Percentiles rank a stretch among this genome's conserved stretches.
Conservation (phyloP, 1,140 invertebrate species). For the Galendromus occidentalis region DNA sequence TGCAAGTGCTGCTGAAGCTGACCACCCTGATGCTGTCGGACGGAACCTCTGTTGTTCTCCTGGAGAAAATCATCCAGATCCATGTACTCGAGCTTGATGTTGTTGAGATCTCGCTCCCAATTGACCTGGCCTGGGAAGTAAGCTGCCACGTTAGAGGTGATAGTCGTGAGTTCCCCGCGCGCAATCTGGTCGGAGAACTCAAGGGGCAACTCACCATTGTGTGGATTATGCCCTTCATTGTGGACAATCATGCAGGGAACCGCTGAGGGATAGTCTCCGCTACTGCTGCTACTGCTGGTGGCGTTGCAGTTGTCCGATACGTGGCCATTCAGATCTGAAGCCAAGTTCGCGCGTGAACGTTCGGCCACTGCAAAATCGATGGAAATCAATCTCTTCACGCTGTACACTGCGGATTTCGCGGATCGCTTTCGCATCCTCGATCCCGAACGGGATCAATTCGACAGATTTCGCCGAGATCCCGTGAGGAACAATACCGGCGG, state of each 20-base stretch:
- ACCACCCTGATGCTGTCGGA: not conserved
- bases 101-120: constrained; percentile 75
- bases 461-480: too few species aligned
- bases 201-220: too few species aligned
- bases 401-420: too few species aligned
- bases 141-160: not conserved
- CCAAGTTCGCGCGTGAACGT: not conserved
- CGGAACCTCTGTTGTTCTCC: constrained; percentile 53
- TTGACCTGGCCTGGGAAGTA: not conserved
- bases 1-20: not conserved
- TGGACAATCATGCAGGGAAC: not conserved
- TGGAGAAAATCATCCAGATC: constrained; percentile 87
- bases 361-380: not conserved
- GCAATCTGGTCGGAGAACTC: too few species aligned
- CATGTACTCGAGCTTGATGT: constrained; percentile 86
- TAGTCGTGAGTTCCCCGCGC: too few species aligned
- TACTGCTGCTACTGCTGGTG: not conserved
- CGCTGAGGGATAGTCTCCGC: not conserved
- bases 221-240: too few species aligned
- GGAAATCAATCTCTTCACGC: too few species aligned
- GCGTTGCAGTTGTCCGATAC: not conserved
- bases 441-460: too few species aligned
- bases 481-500: too few species aligned
- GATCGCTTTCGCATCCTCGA: too few species aligned
- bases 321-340: not conserved